Conservation (phyloP, 2,888 invertebrate genomes). For the Yponomeuta malinellus region DNA sequence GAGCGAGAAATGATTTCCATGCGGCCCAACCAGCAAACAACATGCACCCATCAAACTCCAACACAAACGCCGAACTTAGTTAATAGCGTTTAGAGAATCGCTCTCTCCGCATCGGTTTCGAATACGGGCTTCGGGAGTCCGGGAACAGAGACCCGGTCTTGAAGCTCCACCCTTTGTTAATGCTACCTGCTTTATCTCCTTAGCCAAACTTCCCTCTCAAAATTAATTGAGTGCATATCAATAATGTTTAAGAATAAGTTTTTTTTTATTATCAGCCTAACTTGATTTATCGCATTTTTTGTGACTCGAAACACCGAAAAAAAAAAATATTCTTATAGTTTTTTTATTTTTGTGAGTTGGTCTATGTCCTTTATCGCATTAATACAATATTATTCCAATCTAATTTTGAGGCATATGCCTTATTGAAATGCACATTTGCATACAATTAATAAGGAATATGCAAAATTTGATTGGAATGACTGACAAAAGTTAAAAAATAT, state of each 20-base stretch:
- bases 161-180: background rate
- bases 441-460: too few relatives aligned
- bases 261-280: too few relatives aligned
- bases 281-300: too few relatives aligned
- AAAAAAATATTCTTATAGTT: too few relatives aligned
- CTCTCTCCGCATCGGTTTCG: constrained; percentile 22
- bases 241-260: background rate
- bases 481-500: too few relatives aligned
- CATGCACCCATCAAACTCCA: constrained; percentile 64
- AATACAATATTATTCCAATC: too few relatives aligned
- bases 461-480: too few relatives aligned
- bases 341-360: too few relatives aligned
- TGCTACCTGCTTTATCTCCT: constrained; percentile 9
- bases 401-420: too few relatives aligned
- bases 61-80: constrained; percentile 65
- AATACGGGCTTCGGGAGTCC: background rate
- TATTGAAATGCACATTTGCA: too few relatives aligned
- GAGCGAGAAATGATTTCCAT: constrained; percentile 71
- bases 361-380: too few relatives aligned
- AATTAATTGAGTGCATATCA: constrained; percentile 10
- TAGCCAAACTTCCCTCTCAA: constrained; percentile 5
- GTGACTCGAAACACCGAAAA: too few relatives aligned
- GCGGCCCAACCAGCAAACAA: constrained; percentile 58
- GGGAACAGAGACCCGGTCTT: constrained; percentile 4
- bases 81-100: constrained; percentile 66